Evolutionary conservation across 1,140 invertebrate genomes (phyloP), one percentile per base, ranked within the genome.

Genomic region (Zaprionus ornatus): DNA sequence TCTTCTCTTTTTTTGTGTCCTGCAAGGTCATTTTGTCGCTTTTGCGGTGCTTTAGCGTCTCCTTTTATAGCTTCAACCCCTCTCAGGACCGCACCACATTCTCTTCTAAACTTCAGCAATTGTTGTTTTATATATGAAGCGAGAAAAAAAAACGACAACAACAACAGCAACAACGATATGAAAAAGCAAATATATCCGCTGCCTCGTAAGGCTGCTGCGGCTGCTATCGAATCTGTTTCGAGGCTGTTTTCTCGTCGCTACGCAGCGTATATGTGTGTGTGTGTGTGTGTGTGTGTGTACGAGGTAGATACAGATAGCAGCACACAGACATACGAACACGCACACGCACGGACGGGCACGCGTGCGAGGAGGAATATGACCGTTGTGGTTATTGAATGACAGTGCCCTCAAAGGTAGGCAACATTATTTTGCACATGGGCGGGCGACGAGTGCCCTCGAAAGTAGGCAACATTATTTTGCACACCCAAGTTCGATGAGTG

Each of bases 301-400:
- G 55, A 73, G 70, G 48, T 74, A 69, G 52, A 78, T 76, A 77
- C 67, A 82, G 45, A 66, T 72, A 50, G 65, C 27, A 35, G 45
- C 19, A 56, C 48, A 73, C 68, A 48, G 37, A 61, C 45, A 65
- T 3, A 32, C 62, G 40, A 35, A 48, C 9, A 63, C 19, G 15
- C 52, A 61, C 23, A 73, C 13, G 63, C 27, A 32, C 40, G 40
- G 40, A 45, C n/a, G 40, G n/a, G 48, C 40, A 63, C 35, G 73
- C 60, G 64, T 69, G 65, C 35, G 37, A 25, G 37, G 7, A 50
- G 10, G 55, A 35, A 62, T 71, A 66, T 64, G 68, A 50, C 54
- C 64, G 60, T 65, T 68, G 66, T 52, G 52, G 63, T 82, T 80
- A 80, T 84, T 75, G 74, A 74, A 77, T 81, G 75, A 68, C 78